Conservation (phyloP, 92 coral and sea anemone genomes). For the Zoanthus gigantus region DNA sequence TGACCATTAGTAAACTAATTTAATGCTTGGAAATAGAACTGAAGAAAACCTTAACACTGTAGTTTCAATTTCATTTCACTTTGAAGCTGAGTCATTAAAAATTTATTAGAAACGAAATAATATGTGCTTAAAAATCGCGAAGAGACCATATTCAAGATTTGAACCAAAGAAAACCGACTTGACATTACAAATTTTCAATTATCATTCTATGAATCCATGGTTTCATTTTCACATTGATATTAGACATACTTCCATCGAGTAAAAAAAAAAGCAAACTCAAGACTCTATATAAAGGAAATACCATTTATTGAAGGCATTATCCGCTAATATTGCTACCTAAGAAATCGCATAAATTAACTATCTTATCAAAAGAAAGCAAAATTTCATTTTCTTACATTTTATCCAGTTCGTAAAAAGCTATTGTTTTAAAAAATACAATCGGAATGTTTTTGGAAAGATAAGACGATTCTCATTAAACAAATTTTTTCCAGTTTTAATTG, state of each 20-base stretch:
- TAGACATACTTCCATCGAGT: too few species aligned
- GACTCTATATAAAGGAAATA: too few species aligned
- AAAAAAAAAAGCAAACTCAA: too few species aligned
- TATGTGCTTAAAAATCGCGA: not conserved
- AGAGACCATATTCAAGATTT: not conserved
- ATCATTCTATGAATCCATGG: too few species aligned
- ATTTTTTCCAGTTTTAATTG: not conserved
- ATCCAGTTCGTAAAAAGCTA: not conserved
- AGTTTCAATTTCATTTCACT: not conserved
- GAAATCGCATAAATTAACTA: too few species aligned
- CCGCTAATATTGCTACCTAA: too few species aligned
- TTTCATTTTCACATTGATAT: too few species aligned
- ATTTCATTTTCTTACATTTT: not conserved
- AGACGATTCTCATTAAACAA: not conserved
- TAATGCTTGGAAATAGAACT: not conserved
- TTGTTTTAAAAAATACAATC: not conserved
- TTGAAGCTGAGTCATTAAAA: not conserved
- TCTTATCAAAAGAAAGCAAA: not conserved
- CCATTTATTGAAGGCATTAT: too few species aligned
- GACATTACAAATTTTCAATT: too few species aligned
- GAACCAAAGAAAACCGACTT: not conserved
- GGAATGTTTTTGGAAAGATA: not conserved
- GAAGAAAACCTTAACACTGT: not conserved
- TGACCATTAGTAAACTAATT: not conserved
- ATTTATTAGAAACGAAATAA: not conserved